A percentile compares a stretch with the other conserved stretches of the same genome.
These are phyloP conservation scores for Hippopotamyrus pictus DNA, from an alignment of 2,797 vertebrate genomes.

Conservation along the genomic window DNA sequence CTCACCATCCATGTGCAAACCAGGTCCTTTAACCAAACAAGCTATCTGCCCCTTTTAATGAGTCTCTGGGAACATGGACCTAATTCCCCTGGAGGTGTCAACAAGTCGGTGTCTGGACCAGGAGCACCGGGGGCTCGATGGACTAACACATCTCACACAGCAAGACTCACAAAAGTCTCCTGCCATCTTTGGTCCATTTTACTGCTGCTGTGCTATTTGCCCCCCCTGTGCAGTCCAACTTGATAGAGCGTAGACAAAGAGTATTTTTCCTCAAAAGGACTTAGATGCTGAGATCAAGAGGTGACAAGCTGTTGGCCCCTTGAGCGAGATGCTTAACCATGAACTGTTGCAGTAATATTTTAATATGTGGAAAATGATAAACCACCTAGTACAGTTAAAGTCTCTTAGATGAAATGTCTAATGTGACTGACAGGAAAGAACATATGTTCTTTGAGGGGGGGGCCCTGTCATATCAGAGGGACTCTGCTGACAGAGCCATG, in stretches of 20 bases:
- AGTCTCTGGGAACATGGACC: not conserved
- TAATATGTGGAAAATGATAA: not conserved
- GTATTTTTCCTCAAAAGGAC: not conserved
- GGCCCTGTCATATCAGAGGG: slow-evolving; percentile 33
- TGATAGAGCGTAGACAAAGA: not conserved
- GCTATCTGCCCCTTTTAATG: not conserved
- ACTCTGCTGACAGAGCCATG: slow-evolving; percentile 31
- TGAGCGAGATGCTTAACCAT: not conserved
- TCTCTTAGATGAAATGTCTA: not conserved
- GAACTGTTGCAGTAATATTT: not conserved
- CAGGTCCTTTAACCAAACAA: not conserved
- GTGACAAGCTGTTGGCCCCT: not conserved
- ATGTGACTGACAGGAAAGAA: not conserved
- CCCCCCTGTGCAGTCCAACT: not conserved
- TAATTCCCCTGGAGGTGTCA: not conserved
- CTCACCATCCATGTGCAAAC: not conserved
- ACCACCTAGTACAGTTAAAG: not conserved
- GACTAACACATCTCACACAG: not conserved
- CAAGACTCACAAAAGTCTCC: not conserved
- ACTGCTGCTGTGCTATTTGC: not conserved
- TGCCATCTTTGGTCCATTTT: not conserved
- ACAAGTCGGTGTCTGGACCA: not conserved
- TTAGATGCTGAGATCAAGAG: not conserved
- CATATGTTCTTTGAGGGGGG: not conserved
- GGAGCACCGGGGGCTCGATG: not conserved